Percentiles rank a stretch among this genome's conserved stretches.
These are phyloP conservation scores for Silurus lanzhouensis DNA, from an alignment of 2,797 vertebrate species.

Conservation along the genomic window DNA sequence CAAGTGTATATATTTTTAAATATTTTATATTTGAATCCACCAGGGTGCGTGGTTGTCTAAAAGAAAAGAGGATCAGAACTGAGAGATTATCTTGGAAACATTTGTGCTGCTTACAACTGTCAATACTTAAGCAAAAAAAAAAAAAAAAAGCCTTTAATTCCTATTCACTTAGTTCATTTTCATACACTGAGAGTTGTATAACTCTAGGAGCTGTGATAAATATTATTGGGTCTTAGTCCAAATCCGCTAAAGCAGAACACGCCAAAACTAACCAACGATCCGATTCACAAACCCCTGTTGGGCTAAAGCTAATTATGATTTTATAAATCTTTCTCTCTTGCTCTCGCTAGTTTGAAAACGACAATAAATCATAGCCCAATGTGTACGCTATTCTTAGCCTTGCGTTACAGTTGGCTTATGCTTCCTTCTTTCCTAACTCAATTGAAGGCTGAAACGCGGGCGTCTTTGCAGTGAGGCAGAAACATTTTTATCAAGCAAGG, in stretches of 20 bases:
- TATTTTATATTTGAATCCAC: constrained; percentile 33
- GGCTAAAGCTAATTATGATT: constrained; percentile 37
- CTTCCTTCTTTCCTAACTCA: constrained; percentile 52
- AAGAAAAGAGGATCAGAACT: neutral
- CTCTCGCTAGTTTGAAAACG: constrained; percentile 42
- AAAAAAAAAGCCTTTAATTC: neutral
- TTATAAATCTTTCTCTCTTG: constrained; percentile 20
- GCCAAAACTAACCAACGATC: constrained; percentile 39
- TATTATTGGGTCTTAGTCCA: neutral
- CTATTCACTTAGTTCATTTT: constrained; percentile 27
- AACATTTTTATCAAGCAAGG: constrained; percentile 41
- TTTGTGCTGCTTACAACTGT: neutral
- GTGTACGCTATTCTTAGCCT: constrained; percentile 57
- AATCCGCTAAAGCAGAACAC: neutral
- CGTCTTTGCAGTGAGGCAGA: constrained; percentile 38
- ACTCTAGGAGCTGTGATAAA: constrained; percentile 2
- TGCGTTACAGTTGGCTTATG: constrained; percentile 52
- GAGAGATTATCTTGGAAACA: neutral
- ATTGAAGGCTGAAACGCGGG: constrained; percentile 30
- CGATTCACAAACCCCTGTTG: constrained; percentile 32
- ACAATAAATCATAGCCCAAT: constrained; percentile 55
- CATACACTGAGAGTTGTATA: constrained; percentile 29
- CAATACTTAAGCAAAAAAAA: constrained; percentile 20
- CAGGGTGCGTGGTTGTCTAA: constrained; percentile 50
- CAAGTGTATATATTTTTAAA: neutral